phyloP scores from a whole-genome alignment of 2,888 invertebrate species.

The Drosophila quinaria region DNA sequence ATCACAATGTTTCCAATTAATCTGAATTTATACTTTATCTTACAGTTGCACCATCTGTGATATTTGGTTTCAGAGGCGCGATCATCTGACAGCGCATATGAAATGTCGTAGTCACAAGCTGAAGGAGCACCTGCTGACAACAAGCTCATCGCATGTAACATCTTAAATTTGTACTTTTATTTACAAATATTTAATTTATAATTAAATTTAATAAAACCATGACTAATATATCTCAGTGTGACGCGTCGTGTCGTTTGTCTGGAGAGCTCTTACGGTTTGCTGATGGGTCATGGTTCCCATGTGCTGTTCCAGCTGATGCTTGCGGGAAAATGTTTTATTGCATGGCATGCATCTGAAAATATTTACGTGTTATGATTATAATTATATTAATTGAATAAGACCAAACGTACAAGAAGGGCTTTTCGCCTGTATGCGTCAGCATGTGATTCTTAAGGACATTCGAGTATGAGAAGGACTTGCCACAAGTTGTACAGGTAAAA shows the following conservation, averaged over 20 bases:
- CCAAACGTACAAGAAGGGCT: slow-evolving; percentile 79
- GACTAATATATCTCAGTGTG: slow-evolving; percentile 69
- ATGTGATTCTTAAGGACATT: slow-evolving; percentile 85
- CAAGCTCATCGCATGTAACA: slow-evolving; percentile 1
- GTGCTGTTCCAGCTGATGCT: slow-evolving; percentile 84
- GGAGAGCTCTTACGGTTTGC: slow-evolving; percentile 73
- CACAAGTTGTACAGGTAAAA: slow-evolving; percentile 84
- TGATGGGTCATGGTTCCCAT: slow-evolving; percentile 83
- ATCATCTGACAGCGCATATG: slow-evolving; percentile 21
- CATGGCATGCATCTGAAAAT: slow-evolving; percentile 81
- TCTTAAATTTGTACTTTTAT: slow-evolving; percentile 52
- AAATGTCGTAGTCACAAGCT: background rate
- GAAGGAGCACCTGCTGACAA: slow-evolving; percentile 6
- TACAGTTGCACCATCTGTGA: slow-evolving; percentile 33
- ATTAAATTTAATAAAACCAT: slow-evolving; percentile 36
- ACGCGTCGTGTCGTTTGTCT: slow-evolving; percentile 44
- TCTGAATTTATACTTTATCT: background rate
- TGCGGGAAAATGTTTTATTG: slow-evolving; percentile 84
- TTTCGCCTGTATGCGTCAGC: slow-evolving; percentile 85
- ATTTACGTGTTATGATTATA: background rate
- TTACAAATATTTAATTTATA: slow-evolving; percentile 38
- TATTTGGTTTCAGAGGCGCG: slow-evolving; percentile 6
- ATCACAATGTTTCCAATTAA: background rate
- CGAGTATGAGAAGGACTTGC: slow-evolving; percentile 85
- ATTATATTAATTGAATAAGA: background rate